These are phyloP conservation scores for Blera fallax DNA, from an alignment of 2,888 invertebrate genomes.

Conservation along the genomic window DNA sequence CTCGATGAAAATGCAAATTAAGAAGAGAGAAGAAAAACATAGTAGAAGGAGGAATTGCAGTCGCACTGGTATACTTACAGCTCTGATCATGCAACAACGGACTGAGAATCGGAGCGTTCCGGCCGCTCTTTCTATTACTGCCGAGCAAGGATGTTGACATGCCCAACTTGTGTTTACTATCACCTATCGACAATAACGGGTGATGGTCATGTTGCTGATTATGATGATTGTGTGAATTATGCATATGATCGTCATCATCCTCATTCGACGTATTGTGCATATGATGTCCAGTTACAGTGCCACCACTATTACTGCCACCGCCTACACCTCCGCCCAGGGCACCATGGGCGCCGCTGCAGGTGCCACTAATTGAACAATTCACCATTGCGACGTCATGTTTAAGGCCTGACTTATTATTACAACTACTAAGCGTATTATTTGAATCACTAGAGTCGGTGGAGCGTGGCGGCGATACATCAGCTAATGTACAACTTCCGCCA, in stretches of 20 bases:
- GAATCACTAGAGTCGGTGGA: slow-evolving; percentile 76
- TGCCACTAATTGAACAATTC: slow-evolving; percentile 80
- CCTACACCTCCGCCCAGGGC: slow-evolving; percentile 25
- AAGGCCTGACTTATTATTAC: slow-evolving; percentile 76
- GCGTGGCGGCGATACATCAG: slow-evolving; percentile 70
- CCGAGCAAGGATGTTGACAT: slow-evolving; percentile 41
- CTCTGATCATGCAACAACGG: slow-evolving; percentile 75
- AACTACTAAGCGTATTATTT: slow-evolving; percentile 77
- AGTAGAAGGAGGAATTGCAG: neutral
- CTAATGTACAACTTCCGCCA: slow-evolving; percentile 70
- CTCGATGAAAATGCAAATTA: neutral
- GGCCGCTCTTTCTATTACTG: slow-evolving; percentile 73
- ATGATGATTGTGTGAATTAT: slow-evolving; percentile 60
- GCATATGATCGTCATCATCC: slow-evolving; percentile 55
- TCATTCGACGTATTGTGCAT: slow-evolving; percentile 56
- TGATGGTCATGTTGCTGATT: slow-evolving; percentile 59
- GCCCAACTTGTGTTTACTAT: slow-evolving; percentile 61
- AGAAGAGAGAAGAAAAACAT: neutral
- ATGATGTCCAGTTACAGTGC: slow-evolving; percentile 41
- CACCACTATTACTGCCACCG: slow-evolving; percentile 7
- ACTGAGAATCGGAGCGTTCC: slow-evolving; percentile 88
- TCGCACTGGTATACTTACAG: slow-evolving; percentile 75
- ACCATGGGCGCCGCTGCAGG: slow-evolving; percentile 45
- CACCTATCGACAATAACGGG: slow-evolving; percentile 51
- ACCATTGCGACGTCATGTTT: slow-evolving; percentile 80